These are phyloP conservation scores for Rotaria socialis DNA, from an alignment of 2,888 invertebrate species.

Conservation along the genomic window DNA sequence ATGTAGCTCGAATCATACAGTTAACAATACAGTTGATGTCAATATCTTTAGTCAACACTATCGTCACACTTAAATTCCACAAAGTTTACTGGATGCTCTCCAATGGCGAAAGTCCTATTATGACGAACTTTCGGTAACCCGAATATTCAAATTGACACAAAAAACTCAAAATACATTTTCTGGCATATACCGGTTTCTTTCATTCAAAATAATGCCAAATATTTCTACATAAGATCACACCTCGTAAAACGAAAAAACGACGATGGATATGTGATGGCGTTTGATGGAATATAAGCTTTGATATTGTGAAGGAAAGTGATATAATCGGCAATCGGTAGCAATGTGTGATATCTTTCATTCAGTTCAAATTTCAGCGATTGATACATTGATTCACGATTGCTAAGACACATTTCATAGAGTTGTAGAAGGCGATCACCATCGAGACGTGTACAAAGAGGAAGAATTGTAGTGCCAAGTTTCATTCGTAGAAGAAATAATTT, in stretches of 20 bases:
- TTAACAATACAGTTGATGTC: too few species aligned
- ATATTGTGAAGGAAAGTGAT: neutral
- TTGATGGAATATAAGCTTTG: neutral
- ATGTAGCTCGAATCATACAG: too few species aligned
- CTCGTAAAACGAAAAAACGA: neutral
- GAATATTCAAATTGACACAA: too few species aligned
- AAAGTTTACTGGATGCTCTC: too few species aligned
- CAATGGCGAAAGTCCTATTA: too few species aligned
- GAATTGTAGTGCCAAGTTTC: neutral
- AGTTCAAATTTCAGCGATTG: neutral
- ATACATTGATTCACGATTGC: neutral
- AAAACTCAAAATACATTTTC: too few species aligned
- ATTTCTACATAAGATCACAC: too few species aligned
- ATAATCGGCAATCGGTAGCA: neutral
- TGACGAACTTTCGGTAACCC: too few species aligned
- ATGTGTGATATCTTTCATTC: neutral
- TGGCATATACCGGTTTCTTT: too few species aligned
- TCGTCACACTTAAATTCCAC: too few species aligned
- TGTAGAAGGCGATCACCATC: neutral
- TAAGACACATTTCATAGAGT: neutral
- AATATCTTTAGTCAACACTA: too few species aligned
- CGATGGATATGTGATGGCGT: neutral
- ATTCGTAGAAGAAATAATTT: neutral
- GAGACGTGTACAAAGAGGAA: neutral
- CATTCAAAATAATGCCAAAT: too few species aligned